Evolutionary conservation across 2,888 invertebrate species (phyloP).

Genomic region (Teinopalpus imperialis): DNA sequence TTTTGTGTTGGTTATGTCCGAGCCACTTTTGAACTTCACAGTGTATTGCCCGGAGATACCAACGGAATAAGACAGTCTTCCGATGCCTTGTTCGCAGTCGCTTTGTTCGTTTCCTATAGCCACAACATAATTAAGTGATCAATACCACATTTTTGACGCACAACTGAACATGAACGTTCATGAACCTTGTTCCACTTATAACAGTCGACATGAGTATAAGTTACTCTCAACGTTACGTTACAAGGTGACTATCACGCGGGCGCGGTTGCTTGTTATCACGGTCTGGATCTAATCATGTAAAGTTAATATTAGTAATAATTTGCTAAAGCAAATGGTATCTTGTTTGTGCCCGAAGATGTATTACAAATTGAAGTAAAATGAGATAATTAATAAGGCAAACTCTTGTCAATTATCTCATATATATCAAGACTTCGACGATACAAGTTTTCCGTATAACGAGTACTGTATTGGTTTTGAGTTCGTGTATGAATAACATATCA

Average conservation of each 20-base stretch:
- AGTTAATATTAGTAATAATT: constrained; percentile 19
- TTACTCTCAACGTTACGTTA: constrained; percentile 52
- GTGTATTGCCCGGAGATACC: constrained; percentile 47
- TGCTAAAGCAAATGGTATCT: constrained; percentile 6
- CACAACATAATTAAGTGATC: constrained; percentile 10
- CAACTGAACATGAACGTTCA: constrained; percentile 54
- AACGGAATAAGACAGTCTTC: constrained; percentile 28
- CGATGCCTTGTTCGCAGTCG: not conserved
- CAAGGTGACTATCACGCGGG: constrained; percentile 57
- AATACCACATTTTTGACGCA: constrained; percentile 14
- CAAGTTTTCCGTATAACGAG: too few species aligned
- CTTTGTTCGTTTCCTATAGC: not conserved
- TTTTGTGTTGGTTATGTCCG: constrained; percentile 44
- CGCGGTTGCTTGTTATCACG: constrained; percentile 40
- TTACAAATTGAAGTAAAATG: too few species aligned
- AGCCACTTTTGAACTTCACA: constrained; percentile 70
- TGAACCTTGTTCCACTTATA: constrained; percentile 78
- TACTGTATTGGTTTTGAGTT: too few species aligned
- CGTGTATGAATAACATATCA: too few species aligned
- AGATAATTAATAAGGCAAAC: too few species aligned
- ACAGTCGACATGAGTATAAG: constrained; percentile 57
- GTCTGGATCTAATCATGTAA: constrained; percentile 31
- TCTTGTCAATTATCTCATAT: too few species aligned
- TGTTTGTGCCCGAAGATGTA: constrained; percentile 7
- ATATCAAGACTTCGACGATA: too few species aligned